Evolutionary conservation across 2,113 vertebrate genomes (phyloP).

Genomic region (Dissostichus mawsoni): DNA sequence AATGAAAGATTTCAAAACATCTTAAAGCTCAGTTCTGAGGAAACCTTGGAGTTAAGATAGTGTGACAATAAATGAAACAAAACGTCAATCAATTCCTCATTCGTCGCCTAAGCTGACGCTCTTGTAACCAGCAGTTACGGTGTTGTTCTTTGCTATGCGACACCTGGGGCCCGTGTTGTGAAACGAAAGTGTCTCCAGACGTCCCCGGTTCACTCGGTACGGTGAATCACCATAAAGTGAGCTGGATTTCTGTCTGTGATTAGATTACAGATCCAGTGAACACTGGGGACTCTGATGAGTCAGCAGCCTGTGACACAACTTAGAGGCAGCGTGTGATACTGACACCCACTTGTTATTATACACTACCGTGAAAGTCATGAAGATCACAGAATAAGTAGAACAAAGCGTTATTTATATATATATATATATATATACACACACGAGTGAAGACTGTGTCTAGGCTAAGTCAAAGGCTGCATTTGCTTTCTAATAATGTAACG

Average conservation of each 20-base stretch:
- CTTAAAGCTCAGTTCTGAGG: neutral
- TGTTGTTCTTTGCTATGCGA: neutral
- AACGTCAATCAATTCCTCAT: neutral
- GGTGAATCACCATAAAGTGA: conserved; percentile 37
- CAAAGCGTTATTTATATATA: neutral
- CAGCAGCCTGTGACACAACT: conserved; percentile 32
- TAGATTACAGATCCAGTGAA: conserved; percentile 20
- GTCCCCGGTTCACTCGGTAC: neutral
- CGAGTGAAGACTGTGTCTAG: neutral
- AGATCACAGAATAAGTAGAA: neutral
- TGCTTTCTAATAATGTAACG: neutral
- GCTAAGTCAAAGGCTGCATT: neutral
- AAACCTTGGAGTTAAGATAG: neutral
- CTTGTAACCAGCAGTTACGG: neutral
- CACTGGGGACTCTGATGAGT: conserved; percentile 34
- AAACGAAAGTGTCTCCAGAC: conserved; percentile 36
- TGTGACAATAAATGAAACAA: neutral
- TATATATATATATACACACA: neutral
- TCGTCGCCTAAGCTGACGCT: neutral
- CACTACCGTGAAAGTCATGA: neutral
- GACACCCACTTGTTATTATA: conserved; percentile 27
- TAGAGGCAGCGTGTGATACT: conserved; percentile 34
- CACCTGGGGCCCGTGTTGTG: conserved; percentile 34
- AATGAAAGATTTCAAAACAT: neutral
- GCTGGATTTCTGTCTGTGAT: conserved; percentile 42